phyloP scores from a whole-genome alignment of 2,888 invertebrate genomes.

The Diarsia brunnea region DNA sequence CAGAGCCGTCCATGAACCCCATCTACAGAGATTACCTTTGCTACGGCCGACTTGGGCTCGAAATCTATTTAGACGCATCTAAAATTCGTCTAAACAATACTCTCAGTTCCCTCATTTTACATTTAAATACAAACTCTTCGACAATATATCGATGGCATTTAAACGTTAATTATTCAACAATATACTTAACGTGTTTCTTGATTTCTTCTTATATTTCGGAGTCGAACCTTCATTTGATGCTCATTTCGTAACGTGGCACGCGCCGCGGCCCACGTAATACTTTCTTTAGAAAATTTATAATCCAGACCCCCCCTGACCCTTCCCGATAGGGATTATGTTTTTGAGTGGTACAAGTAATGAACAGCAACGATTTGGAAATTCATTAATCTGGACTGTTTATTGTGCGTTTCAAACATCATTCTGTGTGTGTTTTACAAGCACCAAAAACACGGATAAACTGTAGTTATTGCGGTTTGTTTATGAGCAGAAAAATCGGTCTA shows the following conservation, averaged over 20 bases:
- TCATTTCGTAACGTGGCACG: constrained; percentile 79
- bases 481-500: too few relatives aligned
- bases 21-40: too few relatives aligned
- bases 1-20: too few relatives aligned
- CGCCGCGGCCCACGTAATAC: constrained; percentile 82
- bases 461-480: too few relatives aligned
- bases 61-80: neutral
- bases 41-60: too few relatives aligned
- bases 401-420: too few relatives aligned
- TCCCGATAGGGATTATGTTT: constrained; percentile 70
- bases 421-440: too few relatives aligned
- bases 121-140: constrained; percentile 11
- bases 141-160: neutral
- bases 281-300: constrained; percentile 85
- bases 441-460: too few relatives aligned
- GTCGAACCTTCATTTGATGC: constrained; percentile 52
- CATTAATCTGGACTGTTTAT: too few relatives aligned
- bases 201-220: constrained; percentile 36
- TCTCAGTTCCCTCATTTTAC: neutral
- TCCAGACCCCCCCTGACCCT: constrained; percentile 75
- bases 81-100: neutral
- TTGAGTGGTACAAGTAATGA: constrained; percentile 45
- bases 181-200: constrained; percentile 25
- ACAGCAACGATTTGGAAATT: neutral
- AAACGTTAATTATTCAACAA: constrained; percentile 36